A percentile compares a stretch with the other conserved stretches of the same genome.
These are phyloP conservation scores for Fregata magnificens DNA, from an alignment of 2,113 vertebrate genomes.

Conservation along the genomic window DNA sequence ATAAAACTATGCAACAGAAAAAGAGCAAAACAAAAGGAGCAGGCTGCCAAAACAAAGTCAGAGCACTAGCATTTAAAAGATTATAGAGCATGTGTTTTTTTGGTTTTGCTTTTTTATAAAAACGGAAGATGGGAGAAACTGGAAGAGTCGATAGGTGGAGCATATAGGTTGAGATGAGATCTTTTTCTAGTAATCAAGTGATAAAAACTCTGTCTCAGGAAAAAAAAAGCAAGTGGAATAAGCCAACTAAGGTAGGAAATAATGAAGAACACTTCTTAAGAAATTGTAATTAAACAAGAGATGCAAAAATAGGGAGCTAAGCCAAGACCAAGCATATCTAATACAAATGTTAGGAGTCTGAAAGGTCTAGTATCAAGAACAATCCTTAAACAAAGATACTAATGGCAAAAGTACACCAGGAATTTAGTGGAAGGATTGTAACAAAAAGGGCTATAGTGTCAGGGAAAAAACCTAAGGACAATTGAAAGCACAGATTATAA, in stretches of 20 bases:
- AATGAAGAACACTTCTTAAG: neutral
- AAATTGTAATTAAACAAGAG: neutral
- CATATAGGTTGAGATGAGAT: neutral
- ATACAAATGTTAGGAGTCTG: neutral
- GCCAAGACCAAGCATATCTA: neutral
- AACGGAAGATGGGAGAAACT: neutral
- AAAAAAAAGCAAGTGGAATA: neutral
- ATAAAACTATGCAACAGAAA: neutral
- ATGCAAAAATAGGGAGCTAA: neutral
- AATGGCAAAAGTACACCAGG: neutral
- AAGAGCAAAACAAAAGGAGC: neutral
- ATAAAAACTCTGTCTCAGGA: neutral
- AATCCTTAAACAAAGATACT: neutral
- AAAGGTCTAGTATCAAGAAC: neutral
- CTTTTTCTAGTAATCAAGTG: neutral
- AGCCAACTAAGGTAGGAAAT: neutral
- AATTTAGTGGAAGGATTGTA: neutral
- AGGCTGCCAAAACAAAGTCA: neutral
- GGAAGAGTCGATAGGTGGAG: neutral
- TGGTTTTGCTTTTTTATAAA: neutral
- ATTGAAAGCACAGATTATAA: neutral
- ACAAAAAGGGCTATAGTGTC: neutral
- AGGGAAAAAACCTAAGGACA: neutral
- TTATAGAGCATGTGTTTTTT: rapidly evolving
- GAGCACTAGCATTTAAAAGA: neutral